These are phyloP conservation scores for Taphrorychus bicolor DNA, from an alignment of 2,888 invertebrate genomes.

Conservation along the genomic window DNA sequence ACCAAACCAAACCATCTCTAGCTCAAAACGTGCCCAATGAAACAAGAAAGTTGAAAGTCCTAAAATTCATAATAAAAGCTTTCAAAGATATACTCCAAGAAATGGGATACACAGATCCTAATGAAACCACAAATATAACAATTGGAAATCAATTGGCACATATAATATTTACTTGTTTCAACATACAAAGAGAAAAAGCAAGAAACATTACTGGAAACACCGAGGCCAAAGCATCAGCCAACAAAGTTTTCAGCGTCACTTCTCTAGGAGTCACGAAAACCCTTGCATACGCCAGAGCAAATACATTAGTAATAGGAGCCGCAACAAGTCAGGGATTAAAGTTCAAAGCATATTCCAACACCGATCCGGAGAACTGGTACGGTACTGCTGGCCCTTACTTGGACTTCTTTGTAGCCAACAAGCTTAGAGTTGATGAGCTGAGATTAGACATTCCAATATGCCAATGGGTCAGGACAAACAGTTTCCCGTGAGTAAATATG, in stretches of 20 bases:
- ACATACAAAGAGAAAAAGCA: no score
- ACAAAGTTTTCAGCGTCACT: background rate
- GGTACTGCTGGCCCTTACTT: slow-evolving; percentile 13
- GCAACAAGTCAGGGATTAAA: background rate
- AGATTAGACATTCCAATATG: slow-evolving; percentile 12
- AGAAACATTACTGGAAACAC: no score
- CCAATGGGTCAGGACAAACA: background rate
- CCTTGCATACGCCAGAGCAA: background rate
- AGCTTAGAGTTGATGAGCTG: background rate
- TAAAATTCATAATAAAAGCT: no score
- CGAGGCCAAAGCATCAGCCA: background rate
- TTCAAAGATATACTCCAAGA: no score
- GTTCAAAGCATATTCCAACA: background rate
- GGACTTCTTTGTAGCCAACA: slow-evolving; percentile 4
- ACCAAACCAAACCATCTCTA: no score
- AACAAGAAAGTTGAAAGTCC: no score
- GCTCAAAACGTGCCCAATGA: no score
- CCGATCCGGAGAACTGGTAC: slow-evolving; percentile 12
- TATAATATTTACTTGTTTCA: no score
- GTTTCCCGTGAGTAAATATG: slow-evolving; percentile 29
- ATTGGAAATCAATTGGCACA: no score
- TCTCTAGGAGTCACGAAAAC: background rate
- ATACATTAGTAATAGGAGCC: background rate
- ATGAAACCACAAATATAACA: no score
- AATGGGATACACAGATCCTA: no score